Percentiles rank a stretch among this genome's conserved stretches.
Conservation (phyloP, 2,113 vertebrate species). For the Microcebus tavaratra region DNA sequence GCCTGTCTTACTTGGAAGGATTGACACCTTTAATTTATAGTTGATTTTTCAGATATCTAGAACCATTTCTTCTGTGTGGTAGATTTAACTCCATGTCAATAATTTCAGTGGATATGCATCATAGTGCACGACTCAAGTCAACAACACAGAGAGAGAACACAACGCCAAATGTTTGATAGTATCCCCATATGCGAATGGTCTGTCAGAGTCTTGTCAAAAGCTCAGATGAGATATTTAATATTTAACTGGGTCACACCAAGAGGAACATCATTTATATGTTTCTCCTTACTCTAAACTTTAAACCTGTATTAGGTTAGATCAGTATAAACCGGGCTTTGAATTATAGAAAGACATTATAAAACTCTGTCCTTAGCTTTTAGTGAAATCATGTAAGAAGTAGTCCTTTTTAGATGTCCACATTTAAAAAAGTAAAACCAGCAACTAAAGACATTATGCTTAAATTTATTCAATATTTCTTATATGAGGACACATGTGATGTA, state of each 20-base stretch:
- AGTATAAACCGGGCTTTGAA: not conserved
- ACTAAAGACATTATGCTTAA: not conserved
- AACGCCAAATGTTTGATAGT: not conserved
- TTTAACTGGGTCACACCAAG: not conserved
- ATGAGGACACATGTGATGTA: not conserved
- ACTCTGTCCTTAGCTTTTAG: not conserved
- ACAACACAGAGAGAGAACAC: not conserved
- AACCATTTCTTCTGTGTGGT: conserved; percentile 4
- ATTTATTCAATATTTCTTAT: not conserved
- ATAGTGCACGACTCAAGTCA: not conserved
- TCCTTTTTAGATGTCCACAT: not conserved
- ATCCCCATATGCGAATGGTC: not conserved
- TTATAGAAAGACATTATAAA: not conserved
- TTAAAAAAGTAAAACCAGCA: not conserved
- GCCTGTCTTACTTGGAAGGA: not conserved
- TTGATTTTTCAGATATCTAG: not conserved
- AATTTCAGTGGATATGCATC: not conserved
- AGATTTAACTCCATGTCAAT: not conserved
- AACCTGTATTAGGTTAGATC: not conserved
- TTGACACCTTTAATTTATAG: conserved; percentile 18
- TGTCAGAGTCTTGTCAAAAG: not conserved
- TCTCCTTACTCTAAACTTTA: not conserved
- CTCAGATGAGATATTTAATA: not conserved
- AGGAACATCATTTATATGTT: not conserved
- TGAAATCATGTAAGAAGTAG: not conserved